Evolutionary conservation across 2,113 vertebrate species (phyloP).

Genomic region (Mus pahari): DNA sequence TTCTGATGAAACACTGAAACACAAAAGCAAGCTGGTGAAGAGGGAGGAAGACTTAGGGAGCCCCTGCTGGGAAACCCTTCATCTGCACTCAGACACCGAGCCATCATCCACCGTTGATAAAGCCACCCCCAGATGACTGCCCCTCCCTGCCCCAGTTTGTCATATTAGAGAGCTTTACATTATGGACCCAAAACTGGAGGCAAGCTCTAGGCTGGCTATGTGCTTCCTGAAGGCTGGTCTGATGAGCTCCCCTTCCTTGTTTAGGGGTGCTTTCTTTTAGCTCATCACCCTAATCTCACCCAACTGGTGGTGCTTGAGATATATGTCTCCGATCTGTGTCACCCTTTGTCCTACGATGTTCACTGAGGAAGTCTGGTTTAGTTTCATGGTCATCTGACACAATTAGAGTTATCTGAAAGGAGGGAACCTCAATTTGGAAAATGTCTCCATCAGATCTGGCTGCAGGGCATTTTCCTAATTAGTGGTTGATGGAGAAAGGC

Average conservation of each 20-base stretch:
- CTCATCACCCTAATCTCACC: not conserved
- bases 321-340: not conserved
- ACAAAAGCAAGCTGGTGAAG: not conserved
- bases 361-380: not conserved
- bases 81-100: not conserved
- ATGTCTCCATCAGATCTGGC: not conserved
- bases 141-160: rapidly evolving
- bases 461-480: not conserved
- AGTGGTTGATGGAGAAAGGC: not conserved
- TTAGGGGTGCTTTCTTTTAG: not conserved
- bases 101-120: not conserved
- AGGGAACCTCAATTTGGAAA: not conserved
- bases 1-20: conserved; percentile 97
- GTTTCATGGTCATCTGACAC: not conserved
- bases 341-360: not conserved
- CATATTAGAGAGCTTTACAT: too few relatives aligned
- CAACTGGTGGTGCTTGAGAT: not conserved
- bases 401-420: not conserved
- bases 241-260: too few relatives aligned
- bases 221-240: too few relatives aligned
- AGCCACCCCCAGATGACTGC: not conserved
- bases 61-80: not conserved
- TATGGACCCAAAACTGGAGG: not conserved
- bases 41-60: too few relatives aligned
- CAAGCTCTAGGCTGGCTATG: not conserved